These are phyloP conservation scores for Drosophila prostipennis DNA, from an alignment of 2,888 invertebrate genomes.

Conservation along the genomic window DNA sequence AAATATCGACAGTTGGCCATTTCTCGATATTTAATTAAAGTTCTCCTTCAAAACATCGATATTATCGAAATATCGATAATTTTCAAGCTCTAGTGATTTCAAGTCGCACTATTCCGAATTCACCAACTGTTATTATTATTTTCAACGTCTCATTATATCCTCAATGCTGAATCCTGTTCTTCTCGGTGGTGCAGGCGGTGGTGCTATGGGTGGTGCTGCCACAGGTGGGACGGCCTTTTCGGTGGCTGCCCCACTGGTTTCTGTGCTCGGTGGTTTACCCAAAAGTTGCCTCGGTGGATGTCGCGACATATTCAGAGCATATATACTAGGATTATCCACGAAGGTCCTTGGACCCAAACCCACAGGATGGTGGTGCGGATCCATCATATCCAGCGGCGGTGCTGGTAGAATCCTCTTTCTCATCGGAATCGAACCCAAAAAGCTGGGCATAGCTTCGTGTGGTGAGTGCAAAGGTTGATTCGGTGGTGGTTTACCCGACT, in stretches of 20 bases:
- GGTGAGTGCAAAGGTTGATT: slow-evolving; percentile 81
- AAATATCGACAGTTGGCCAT: too few relatives aligned
- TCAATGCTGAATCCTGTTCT: slow-evolving; percentile 95
- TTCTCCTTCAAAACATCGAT: too few relatives aligned
- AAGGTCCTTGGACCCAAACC: slow-evolving; percentile 57
- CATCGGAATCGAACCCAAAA: slow-evolving; percentile 83
- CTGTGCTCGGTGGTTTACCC: slow-evolving; percentile 55
- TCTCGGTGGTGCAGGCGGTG: slow-evolving; percentile 85
- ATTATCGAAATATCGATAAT: too few relatives aligned
- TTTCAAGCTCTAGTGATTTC: background rate
- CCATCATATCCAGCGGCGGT: slow-evolving; percentile 69
- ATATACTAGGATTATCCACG: slow-evolving; percentile 63
- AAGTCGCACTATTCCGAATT: background rate
- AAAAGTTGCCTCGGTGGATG: slow-evolving; percentile 75
- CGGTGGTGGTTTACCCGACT: slow-evolving; percentile 81
- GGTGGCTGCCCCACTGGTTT: slow-evolving; percentile 81
- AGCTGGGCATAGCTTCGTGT: slow-evolving; percentile 83
- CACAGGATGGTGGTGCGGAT: slow-evolving; percentile 48
- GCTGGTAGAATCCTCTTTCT: slow-evolving; percentile 81
- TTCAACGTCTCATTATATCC: slow-evolving; percentile 94
- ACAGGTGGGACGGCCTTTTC: slow-evolving; percentile 49
- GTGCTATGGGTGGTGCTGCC: slow-evolving; percentile 83
- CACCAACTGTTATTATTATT: background rate
- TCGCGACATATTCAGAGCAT: slow-evolving; percentile 82
- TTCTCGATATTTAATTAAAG: too few relatives aligned